Evolutionary conservation across 2,888 invertebrate genomes (phyloP).

Genomic region (Trichogramma evanescens): DNA sequence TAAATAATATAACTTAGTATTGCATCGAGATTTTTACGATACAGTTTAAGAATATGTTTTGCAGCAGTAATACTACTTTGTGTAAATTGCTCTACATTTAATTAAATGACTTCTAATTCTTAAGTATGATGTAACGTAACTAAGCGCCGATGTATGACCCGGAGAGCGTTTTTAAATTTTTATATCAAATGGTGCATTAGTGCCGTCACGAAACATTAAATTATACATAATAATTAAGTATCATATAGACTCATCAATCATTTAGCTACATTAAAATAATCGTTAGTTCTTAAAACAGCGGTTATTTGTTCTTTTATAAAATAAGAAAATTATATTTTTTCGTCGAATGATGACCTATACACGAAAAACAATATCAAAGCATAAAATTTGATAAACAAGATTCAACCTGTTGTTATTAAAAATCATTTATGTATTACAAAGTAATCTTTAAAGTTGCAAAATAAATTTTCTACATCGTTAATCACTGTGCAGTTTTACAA

Average conservation of each 20-base stretch:
- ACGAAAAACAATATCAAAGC: too few relatives aligned
- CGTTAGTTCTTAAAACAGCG: too few relatives aligned
- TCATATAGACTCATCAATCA: too few relatives aligned
- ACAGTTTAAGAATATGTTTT: conserved; percentile 16
- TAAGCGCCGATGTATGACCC: conserved; percentile 18
- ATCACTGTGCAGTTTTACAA: conserved; percentile 12
- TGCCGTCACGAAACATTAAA: too few relatives aligned
- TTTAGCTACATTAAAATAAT: too few relatives aligned
- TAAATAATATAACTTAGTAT: conserved; percentile 2
- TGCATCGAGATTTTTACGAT: conserved; percentile 13
- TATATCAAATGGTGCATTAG: conserved; percentile 3
- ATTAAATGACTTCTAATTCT: conserved; percentile 10
- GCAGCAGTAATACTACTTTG: conserved; percentile 9
- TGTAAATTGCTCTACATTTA: conserved; percentile 17
- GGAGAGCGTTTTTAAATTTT: conserved; percentile 16
- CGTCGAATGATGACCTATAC: too few relatives aligned
- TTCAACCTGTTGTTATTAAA: neutral
- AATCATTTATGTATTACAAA: conserved; percentile 17
- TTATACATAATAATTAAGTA: too few relatives aligned
- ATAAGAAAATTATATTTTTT: too few relatives aligned
- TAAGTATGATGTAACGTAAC: conserved; percentile 9
- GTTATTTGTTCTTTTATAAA: too few relatives aligned
- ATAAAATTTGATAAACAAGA: too few relatives aligned
- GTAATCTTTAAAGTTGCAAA: conserved; percentile 13
- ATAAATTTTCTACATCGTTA: conserved; percentile 9